These are phyloP conservation scores for Muricea muricata DNA, from an alignment of 92 coral and sea anemone species.

Conservation along the genomic window DNA sequence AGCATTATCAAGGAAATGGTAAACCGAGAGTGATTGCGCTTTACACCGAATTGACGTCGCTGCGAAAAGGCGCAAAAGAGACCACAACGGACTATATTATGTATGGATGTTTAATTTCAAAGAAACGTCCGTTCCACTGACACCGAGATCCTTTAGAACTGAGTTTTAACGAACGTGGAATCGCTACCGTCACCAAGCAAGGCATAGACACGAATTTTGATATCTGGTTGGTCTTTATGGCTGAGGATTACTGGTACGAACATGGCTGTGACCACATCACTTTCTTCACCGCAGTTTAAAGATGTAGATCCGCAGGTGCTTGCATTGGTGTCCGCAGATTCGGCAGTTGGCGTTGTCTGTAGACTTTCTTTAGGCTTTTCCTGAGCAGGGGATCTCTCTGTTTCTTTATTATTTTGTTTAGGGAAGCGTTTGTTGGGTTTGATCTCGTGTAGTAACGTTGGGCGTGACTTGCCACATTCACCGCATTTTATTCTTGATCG, in stretches of 20 bases:
- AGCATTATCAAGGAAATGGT: no score
- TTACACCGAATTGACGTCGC: no score
- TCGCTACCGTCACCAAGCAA: constrained; percentile 77
- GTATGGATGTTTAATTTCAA: constrained; percentile 67
- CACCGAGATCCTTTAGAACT: constrained; percentile 61
- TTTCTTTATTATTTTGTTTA: background rate
- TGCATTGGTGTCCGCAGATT: constrained; percentile 8
- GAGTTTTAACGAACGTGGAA: constrained; percentile 66
- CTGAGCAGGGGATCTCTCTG: background rate
- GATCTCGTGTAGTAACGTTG: constrained; percentile 51
- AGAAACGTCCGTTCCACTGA: constrained; percentile 48
- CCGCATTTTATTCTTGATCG: constrained; percentile 44
- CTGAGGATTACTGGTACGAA: constrained; percentile 56
- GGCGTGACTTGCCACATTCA: constrained; percentile 54
- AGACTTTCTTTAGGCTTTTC: background rate
- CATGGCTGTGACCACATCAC: constrained; percentile 27
- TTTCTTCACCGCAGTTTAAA: background rate
- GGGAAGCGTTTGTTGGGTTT: background rate
- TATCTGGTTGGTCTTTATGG: constrained; percentile 66
- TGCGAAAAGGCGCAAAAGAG: no score
- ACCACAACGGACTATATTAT: constrained; percentile 42
- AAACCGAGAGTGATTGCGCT: no score
- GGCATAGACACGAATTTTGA: constrained; percentile 61
- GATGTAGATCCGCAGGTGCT: background rate
- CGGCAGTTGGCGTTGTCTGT: background rate